Conservation (phyloP, 2,888 invertebrate species). For the Cosmia pyralina region DNA sequence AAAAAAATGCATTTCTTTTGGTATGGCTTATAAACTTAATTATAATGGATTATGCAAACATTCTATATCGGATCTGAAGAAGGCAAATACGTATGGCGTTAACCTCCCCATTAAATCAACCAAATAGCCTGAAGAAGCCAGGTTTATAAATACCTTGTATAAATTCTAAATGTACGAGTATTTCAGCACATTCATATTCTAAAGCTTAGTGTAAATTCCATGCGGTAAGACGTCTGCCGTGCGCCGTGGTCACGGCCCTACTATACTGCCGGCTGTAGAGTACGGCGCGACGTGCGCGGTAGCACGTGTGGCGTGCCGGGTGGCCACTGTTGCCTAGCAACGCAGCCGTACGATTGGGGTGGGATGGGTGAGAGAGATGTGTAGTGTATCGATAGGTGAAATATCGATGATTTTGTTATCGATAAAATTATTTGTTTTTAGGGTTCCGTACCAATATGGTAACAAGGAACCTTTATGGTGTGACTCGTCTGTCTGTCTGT, state of each 20-base stretch:
- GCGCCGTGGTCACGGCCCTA: constrained; percentile 52
- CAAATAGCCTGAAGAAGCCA: no score
- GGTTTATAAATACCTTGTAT: no score
- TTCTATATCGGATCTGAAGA: no score
- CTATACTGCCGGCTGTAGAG: constrained; percentile 55
- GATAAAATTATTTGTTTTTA: constrained; percentile 49
- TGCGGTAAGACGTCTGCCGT: not conserved
- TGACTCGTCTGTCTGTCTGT: no score
- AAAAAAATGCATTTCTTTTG: not conserved
- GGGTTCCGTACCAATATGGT: no score
- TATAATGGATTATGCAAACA: no score
- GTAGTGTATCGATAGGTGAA: constrained; percentile 60
- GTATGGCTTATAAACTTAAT: not conserved
- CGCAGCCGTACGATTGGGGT: constrained; percentile 58
- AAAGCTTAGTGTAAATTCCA: not conserved
- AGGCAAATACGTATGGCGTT: no score
- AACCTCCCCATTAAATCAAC: not conserved
- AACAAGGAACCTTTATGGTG: no score
- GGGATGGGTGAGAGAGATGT: constrained; percentile 63
- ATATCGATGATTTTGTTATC: constrained; percentile 67
- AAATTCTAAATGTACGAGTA: no score
- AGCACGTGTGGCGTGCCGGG: constrained; percentile 71
- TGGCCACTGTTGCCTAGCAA: constrained; percentile 75
- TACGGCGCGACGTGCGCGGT: constrained; percentile 35
- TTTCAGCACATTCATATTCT: no score